These are phyloP conservation scores for Edolisoma coerulescens DNA, from an alignment of 2,113 vertebrate genomes.

Conservation along the genomic window DNA sequence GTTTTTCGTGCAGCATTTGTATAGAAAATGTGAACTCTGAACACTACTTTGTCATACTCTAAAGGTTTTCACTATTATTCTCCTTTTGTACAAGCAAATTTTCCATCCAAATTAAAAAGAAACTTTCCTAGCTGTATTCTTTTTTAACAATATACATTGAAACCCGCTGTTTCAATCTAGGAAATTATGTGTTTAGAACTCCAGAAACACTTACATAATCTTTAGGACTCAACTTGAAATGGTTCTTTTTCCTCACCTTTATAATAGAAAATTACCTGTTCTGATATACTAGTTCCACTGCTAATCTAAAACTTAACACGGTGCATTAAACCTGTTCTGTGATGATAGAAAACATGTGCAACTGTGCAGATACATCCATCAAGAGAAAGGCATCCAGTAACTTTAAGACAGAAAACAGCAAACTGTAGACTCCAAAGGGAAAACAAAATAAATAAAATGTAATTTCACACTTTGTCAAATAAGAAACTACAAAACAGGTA, in stretches of 20 bases:
- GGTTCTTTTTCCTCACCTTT: slow-evolving; percentile 9
- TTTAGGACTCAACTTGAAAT: not conserved
- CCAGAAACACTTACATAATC: slow-evolving; percentile 4
- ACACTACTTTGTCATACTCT: not conserved
- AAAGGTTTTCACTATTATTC: not conserved
- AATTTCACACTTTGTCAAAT: not conserved
- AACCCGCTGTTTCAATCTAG: not conserved
- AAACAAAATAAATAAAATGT: not conserved
- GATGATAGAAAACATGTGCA: slow-evolving; percentile 24
- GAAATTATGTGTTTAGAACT: not conserved
- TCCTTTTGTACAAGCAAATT: not conserved
- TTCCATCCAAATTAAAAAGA: not conserved
- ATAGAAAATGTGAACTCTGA: not conserved
- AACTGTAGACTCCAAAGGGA: not conserved
- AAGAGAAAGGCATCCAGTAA: not conserved
- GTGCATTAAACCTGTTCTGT: slow-evolving; percentile 2
- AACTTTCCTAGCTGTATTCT: not conserved
- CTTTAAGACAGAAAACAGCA: not conserved
- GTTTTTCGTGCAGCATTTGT: not conserved
- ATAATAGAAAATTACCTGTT: slow-evolving; percentile 47
- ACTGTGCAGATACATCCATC: not conserved
- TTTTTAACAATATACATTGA: not conserved
- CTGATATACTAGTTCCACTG: not conserved
- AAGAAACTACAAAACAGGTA: not conserved
- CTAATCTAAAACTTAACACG: slow-evolving; percentile 22